phyloP scores from a whole-genome alignment of 2,113 vertebrate genomes.

The Misgurnus mizolepis region DNA sequence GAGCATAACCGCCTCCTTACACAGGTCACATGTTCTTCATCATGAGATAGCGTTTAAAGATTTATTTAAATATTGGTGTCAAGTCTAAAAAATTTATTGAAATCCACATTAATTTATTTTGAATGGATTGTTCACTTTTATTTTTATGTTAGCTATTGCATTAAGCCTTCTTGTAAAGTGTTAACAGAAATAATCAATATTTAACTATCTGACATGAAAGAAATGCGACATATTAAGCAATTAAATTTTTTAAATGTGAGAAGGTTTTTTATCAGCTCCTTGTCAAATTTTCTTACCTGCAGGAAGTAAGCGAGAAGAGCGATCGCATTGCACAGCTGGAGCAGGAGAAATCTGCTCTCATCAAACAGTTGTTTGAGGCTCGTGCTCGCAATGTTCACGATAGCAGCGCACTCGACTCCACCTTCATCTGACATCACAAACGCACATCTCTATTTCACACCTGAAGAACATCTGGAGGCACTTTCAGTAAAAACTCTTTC shows the following conservation, averaged over 20 bases:
- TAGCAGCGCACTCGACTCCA: constrained; percentile 86
- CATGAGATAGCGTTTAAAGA: background rate
- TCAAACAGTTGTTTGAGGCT: constrained; percentile 96
- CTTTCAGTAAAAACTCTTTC: too few relatives aligned
- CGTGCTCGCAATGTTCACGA: constrained; percentile 79
- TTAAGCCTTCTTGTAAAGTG: too few relatives aligned
- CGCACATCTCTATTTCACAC: background rate
- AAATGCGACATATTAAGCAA: too few relatives aligned
- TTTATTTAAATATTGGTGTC: too few relatives aligned
- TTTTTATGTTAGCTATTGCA: too few relatives aligned
- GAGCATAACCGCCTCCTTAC: constrained; percentile 95
- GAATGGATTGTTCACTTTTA: too few relatives aligned
- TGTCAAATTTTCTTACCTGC: background rate
- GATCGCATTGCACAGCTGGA: constrained; percentile 93
- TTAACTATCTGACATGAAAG: too few relatives aligned
- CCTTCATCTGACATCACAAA: constrained; percentile 76
- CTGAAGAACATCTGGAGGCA: background rate
- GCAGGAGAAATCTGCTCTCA: constrained; percentile 92
- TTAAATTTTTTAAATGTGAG: too few relatives aligned
- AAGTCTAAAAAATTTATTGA: too few relatives aligned
- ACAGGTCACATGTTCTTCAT: constrained; percentile 72
- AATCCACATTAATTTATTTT: too few relatives aligned
- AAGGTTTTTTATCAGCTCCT: too few relatives aligned
- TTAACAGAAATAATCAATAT: too few relatives aligned
- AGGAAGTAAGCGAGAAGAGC: constrained; percentile 93